phyloP scores from a whole-genome alignment of 2,888 invertebrate species.

The Drosophila monieri region DNA sequence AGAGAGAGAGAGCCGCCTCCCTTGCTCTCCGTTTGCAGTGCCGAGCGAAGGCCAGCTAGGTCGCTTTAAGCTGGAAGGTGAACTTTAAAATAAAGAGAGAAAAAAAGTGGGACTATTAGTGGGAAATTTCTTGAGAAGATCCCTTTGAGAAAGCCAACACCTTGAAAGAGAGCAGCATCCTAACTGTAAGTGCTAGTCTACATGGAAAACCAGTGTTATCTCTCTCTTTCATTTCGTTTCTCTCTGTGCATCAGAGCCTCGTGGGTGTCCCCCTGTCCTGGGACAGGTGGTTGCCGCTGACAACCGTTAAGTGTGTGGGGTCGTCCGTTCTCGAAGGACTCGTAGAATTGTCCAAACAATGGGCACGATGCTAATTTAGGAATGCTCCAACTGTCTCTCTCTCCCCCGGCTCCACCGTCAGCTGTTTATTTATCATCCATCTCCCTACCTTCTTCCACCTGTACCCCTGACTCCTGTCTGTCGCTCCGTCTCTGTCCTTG shows the following conservation, averaged over 20 bases:
- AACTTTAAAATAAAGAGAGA: background rate
- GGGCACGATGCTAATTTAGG: slow-evolving; percentile 32
- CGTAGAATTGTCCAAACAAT: slow-evolving; percentile 38
- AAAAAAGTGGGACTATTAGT: background rate
- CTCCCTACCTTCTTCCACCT: background rate
- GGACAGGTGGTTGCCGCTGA: slow-evolving; percentile 34
- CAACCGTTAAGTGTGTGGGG: slow-evolving; percentile 22
- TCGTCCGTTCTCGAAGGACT: background rate
- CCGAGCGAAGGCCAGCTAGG: background rate
- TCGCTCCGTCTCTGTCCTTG: slow-evolving; percentile 10
- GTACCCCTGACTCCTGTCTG: slow-evolving; percentile 9
- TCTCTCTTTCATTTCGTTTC: background rate
- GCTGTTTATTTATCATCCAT: background rate
- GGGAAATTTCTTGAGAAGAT: too few relatives aligned
- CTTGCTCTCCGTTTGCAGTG: background rate
- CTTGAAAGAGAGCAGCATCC: background rate
- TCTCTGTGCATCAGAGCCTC: background rate
- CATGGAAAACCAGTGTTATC: background rate
- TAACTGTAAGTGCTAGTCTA: too few relatives aligned
- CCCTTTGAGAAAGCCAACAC: too few relatives aligned
- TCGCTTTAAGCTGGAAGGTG: background rate
- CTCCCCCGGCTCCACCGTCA: background rate
- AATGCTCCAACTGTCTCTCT: slow-evolving; percentile 12
- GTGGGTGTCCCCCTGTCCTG: background rate
- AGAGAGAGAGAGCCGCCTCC: background rate